phyloP scores from a whole-genome alignment of 2,888 invertebrate genomes.

The Euzetes globulus region DNA sequence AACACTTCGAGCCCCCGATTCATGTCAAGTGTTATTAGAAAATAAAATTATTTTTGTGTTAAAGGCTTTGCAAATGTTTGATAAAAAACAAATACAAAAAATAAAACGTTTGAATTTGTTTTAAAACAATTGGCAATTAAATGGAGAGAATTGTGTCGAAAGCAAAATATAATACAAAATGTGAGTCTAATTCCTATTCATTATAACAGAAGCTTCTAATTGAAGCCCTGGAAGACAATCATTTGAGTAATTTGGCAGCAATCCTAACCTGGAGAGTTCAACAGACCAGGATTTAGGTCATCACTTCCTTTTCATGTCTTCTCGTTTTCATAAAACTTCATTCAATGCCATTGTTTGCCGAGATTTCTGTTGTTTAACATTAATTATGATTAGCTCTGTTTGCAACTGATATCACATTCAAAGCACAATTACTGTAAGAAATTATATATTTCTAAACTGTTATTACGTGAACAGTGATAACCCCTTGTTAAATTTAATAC shows the following conservation, averaged over 20 bases:
- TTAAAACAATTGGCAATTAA: too few relatives aligned
- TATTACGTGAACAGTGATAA: background rate
- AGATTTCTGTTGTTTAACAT: background rate
- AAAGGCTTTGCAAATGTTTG: background rate
- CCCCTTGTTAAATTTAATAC: too few relatives aligned
- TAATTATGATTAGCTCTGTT: background rate
- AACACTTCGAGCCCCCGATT: background rate
- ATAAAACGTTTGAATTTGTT: background rate
- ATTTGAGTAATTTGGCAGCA: background rate
- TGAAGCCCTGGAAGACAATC: background rate
- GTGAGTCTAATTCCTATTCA: background rate
- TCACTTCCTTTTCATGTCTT: constrained; percentile 10
- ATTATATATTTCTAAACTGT: background rate
- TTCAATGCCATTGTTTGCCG: background rate
- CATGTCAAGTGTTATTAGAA: background rate
- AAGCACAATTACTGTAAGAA: background rate
- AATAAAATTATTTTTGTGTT: background rate
- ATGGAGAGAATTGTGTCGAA: background rate
- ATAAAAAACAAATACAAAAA: background rate
- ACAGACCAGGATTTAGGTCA: constrained; percentile 7
- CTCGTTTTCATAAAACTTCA: constrained; percentile 5
- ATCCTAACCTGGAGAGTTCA: background rate
- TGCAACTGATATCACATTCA: background rate
- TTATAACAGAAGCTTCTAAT: background rate
- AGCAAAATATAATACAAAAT: background rate